These are phyloP conservation scores for Enteromius paludinosus DNA, from an alignment of 2,797 vertebrate species.

Conservation along the genomic window DNA sequence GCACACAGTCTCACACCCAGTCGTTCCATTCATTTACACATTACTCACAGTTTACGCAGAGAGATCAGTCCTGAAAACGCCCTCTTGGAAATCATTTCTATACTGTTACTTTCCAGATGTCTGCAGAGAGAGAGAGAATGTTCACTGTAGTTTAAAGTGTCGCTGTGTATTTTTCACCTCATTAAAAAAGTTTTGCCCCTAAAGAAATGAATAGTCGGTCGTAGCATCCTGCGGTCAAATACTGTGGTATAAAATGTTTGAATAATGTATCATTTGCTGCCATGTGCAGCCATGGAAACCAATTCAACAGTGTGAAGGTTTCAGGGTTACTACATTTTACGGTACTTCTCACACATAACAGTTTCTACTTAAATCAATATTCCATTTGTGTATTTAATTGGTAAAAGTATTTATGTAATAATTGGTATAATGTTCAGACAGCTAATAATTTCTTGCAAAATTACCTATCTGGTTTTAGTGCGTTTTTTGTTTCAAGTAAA, in stretches of 20 bases:
- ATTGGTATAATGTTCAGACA: not conserved
- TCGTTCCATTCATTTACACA: not conserved
- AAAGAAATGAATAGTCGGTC: not conserved
- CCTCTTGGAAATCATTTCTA: constrained; percentile 58
- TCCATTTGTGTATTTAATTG: not conserved
- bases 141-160: not conserved
- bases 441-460: not conserved
- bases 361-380: not conserved
- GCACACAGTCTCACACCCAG: not conserved
- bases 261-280: not conserved
- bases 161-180: not conserved
- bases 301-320: not conserved
- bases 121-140: constrained; percentile 47
- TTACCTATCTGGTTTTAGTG: not conserved
- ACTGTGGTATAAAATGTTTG: not conserved
- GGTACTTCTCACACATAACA: too few species aligned
- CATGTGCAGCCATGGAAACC: not conserved
- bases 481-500: not conserved
- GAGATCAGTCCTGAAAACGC: constrained; percentile 70
- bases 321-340: not conserved
- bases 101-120: constrained; percentile 73
- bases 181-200: constrained; percentile 6
- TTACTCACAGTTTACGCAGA: constrained; percentile 71
- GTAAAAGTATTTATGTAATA: not conserved
- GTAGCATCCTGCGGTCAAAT: not conserved